These are phyloP conservation scores for Andrena bicolor DNA, from an alignment of 2,888 invertebrate genomes.

Conservation along the genomic window DNA sequence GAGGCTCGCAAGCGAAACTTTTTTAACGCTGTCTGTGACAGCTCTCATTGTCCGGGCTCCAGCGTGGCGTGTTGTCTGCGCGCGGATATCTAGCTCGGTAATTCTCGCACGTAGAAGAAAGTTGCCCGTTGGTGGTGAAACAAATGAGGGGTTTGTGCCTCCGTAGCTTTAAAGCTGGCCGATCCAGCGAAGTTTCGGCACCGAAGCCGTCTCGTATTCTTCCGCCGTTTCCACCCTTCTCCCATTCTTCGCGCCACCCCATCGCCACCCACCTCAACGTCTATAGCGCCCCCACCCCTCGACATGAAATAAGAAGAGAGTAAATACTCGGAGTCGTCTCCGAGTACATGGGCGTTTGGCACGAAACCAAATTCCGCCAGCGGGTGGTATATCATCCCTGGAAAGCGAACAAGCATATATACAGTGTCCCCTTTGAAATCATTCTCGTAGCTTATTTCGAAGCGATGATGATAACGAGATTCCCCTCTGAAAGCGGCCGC, in stretches of 20 bases:
- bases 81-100: constrained; percentile 23
- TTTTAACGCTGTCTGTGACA: constrained; percentile 7
- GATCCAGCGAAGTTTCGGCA: constrained; percentile 22
- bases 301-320: constrained; percentile 66
- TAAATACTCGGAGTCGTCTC: constrained; percentile 64
- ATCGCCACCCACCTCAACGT: constrained; percentile 17
- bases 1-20: background rate
- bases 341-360: constrained; percentile 69
- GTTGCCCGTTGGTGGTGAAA: constrained; percentile 24
- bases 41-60: background rate
- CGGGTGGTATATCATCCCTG: constrained; percentile 44
- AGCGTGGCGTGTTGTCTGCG: no score
- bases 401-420: constrained; percentile 29
- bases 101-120: constrained; percentile 30
- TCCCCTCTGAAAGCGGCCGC: constrained; percentile 8
- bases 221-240: background rate
- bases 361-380: constrained; percentile 66
- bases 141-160: constrained; percentile 31
- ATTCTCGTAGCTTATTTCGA: constrained; percentile 52
- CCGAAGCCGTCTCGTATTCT: constrained; percentile 12
- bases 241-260: background rate
- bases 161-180: constrained; percentile 16
- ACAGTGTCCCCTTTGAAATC: constrained; percentile 55
- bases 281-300: constrained; percentile 37
- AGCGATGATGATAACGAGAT: constrained; percentile 54